Percentiles rank a stretch among this genome's conserved stretches.
Evolutionary conservation across 2,113 vertebrate genomes (phyloP).

Genomic region (Pelecanoides urinatrix): DNA sequence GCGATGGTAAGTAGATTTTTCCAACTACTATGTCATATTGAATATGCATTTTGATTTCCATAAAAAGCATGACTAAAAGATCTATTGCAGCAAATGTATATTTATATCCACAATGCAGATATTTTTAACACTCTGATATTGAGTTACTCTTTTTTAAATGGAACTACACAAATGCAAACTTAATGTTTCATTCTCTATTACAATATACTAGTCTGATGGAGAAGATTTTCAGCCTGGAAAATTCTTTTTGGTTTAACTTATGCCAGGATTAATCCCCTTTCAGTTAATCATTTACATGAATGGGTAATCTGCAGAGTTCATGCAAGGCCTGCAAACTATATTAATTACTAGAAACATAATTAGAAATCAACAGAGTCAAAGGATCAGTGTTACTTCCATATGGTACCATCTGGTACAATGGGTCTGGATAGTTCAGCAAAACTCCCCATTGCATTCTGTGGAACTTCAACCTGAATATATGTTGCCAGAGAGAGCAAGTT

Average conservation of each 20-base stretch:
- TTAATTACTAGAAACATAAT: conserved; percentile 63
- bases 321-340: conserved; percentile 56
- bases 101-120: not conserved
- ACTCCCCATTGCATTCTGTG: not conserved
- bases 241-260: conserved; percentile 40
- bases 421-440: not conserved
- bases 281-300: conserved; percentile 60
- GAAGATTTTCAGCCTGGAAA: conserved; percentile 21
- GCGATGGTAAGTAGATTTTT: not conserved
- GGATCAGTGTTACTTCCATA: conserved; percentile 50
- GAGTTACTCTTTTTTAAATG: not conserved
- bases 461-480: not conserved
- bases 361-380: conserved; percentile 49
- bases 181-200: not conserved
- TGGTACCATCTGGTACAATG: conserved; percentile 51
- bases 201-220: not conserved
- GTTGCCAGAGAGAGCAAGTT: not conserved
- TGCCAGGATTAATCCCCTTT: conserved; percentile 48
- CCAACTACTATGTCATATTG: not conserved
- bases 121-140: not conserved
- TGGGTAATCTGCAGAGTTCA: conserved; percentile 57
- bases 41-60: not conserved
- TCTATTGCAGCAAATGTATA: not conserved
- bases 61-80: not conserved
- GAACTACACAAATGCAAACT: not conserved